Evolutionary conservation across 2,888 invertebrate genomes (phyloP).

Genomic region (Strigamia crassipes): DNA sequence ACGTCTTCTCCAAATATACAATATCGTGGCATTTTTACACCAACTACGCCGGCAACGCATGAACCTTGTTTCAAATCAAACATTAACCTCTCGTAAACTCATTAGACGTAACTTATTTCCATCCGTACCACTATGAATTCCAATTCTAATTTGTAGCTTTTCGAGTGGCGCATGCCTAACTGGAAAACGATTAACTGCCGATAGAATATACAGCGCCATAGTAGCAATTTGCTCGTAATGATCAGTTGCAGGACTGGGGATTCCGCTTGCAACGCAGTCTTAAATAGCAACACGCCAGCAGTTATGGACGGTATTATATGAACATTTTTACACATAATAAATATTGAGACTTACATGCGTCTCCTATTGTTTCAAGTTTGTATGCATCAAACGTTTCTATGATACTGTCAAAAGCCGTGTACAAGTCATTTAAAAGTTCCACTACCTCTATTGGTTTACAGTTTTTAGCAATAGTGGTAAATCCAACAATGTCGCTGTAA

Average conservation of each 20-base stretch:
- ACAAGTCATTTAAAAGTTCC: constrained; percentile 49
- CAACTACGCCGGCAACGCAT: background rate
- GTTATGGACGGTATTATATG: no score
- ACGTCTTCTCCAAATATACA: constrained; percentile 24
- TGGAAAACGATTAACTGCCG: background rate
- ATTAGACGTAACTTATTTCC: no score
- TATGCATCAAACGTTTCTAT: constrained; percentile 50
- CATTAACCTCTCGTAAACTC: background rate
- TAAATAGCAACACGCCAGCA: background rate
- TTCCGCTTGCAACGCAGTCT: constrained; percentile 33
- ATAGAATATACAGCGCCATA: constrained; percentile 32
- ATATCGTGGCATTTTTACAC: background rate
- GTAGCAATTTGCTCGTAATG: constrained; percentile 15
- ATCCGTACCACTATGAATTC: constrained; percentile 25
- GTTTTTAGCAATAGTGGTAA: background rate
- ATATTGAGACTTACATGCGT: constrained; percentile 48
- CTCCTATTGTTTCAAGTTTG: constrained; percentile 51
- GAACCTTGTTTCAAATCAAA: background rate
- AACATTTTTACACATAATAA: background rate
- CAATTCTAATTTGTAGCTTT: background rate
- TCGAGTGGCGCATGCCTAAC: background rate
- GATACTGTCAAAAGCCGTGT: constrained; percentile 50
- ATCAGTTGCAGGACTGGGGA: background rate
- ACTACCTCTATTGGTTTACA: constrained; percentile 47
- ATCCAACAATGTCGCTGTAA: constrained; percentile 39